phyloP scores from a whole-genome alignment of 2,888 invertebrate species.

The Synergus japonicus region DNA sequence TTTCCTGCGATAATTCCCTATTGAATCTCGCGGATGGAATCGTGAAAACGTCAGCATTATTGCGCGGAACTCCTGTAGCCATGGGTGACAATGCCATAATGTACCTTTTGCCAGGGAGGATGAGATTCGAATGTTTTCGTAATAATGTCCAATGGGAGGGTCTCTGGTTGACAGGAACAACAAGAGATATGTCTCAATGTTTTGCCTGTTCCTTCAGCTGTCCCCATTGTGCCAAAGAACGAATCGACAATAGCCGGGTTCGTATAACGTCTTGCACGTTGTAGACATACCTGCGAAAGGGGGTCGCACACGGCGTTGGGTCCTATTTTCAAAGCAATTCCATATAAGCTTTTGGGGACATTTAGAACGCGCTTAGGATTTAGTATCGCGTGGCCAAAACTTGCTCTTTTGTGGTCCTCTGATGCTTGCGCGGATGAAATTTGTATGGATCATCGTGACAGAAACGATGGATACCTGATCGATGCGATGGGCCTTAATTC shows the following conservation, averaged over 20 bases:
- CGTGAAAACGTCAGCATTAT: slow-evolving; percentile 37
- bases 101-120: slow-evolving; percentile 44
- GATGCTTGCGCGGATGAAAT: slow-evolving; percentile 44
- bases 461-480: slow-evolving; percentile 40
- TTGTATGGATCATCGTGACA: slow-evolving; percentile 38
- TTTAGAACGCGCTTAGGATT: slow-evolving; percentile 43
- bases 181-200: slow-evolving; percentile 76
- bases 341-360: slow-evolving; percentile 28
- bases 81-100: slow-evolving; percentile 46
- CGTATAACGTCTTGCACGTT: slow-evolving; percentile 61
- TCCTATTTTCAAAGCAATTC: slow-evolving; percentile 48
- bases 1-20: slow-evolving; percentile 47
- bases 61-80: slow-evolving; percentile 26
- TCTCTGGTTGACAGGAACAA: slow-evolving; percentile 70
- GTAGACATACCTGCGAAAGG: slow-evolving; percentile 44
- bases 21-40: slow-evolving; percentile 41
- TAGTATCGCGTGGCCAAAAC: slow-evolving; percentile 51
- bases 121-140: slow-evolving; percentile 73
- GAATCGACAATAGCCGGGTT: slow-evolving; percentile 71
- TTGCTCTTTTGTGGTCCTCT: slow-evolving; percentile 49
- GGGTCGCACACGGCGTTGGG: slow-evolving; percentile 47
- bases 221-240: slow-evolving; percentile 65
- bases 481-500: slow-evolving; percentile 48
- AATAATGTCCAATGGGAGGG: slow-evolving; percentile 70
- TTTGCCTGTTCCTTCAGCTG: slow-evolving; percentile 76